Conservation (phyloP, 2,113 vertebrate genomes). For the Thalassarche chlororhynchos region DNA sequence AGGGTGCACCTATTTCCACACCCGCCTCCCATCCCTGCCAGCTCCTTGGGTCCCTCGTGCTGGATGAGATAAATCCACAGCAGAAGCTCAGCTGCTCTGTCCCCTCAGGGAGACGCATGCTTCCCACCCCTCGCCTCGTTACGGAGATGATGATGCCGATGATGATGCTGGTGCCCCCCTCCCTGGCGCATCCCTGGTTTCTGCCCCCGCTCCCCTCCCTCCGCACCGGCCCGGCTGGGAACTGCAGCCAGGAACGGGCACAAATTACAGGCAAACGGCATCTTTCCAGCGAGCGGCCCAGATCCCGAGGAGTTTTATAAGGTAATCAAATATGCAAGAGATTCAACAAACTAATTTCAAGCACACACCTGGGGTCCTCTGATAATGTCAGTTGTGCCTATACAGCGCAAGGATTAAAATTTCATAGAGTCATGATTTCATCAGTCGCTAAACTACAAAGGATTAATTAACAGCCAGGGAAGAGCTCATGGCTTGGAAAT, state of each 20-base stretch:
- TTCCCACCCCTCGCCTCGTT: not conserved
- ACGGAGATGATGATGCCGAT: not conserved
- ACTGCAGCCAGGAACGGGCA: not conserved
- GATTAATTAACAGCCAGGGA: constrained; percentile 88
- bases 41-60: not conserved
- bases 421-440: constrained; percentile 77
- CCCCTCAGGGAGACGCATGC: not conserved
- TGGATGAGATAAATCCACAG: not conserved
- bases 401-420: constrained; percentile 71
- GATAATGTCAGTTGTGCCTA: constrained; percentile 71
- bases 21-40: not conserved
- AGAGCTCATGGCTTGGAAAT: constrained; percentile 61
- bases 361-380: constrained; percentile 84
- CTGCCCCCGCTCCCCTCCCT: not conserved
- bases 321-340: constrained; percentile 87
- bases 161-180: not conserved
- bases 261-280: not conserved
- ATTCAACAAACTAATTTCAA: constrained; percentile 79
- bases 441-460: constrained; percentile 85
- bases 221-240: not conserved
- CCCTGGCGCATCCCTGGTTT: not conserved
- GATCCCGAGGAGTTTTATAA: constrained; percentile 41
- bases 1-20: not conserved
- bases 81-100: not conserved
- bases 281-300: not conserved